Base-by-base conservation (phyloP, 2,888 invertebrate species). In the Pseudococcus longispinus region DNA sequence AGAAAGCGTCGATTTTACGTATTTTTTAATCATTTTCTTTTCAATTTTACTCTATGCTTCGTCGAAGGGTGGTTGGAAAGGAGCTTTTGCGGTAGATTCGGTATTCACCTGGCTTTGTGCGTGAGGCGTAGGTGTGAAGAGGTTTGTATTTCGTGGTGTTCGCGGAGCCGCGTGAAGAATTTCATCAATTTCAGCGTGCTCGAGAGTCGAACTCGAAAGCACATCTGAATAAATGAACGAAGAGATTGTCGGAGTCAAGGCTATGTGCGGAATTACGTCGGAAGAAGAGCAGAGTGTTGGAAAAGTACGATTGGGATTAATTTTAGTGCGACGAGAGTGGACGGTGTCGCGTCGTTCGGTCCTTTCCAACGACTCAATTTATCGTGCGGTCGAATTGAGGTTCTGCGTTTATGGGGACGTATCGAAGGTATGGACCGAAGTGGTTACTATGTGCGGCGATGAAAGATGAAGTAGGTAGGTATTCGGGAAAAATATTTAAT, bases 21-120 rank as follows among this genome's bases (percentile, higher is more conserved):
- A 70, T 70, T 70, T 70, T 70, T 70, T 70, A 29, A 70, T 70
- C 29, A 70, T 70, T 70, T 20, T 70, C 29, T 65, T 70, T 70
- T 29, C 70, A 26, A 70, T 26, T 20, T 55, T 20, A 51, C n/a
- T n/a, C 2, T 13, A 44, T 13, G 9, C 4, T 51, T n/a, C n/a
- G n/a, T n/a, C n/a, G n/a, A 18, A 18, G 51, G n/a, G 6, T 2
- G 13, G n/a, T 51, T 51, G 51, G 13, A 51, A 51, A 51, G 15
- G 1, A 51, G n/a, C 51, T n/a, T 51, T 51, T 51, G 15, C 13
- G 51, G n/a, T 51, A n/a, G 18, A 51, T 51, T 51, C 6, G 5
- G 51, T 44, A 44, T 44, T 51, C 51, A n/a, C 4, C 51, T 2
- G n/a, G n/a, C 18, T 2, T 44, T 44, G n/a, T n/a, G 5, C 44